These are phyloP conservation scores for Fregata magnificens DNA, from an alignment of 2,113 vertebrate genomes.

Conservation along the genomic window DNA sequence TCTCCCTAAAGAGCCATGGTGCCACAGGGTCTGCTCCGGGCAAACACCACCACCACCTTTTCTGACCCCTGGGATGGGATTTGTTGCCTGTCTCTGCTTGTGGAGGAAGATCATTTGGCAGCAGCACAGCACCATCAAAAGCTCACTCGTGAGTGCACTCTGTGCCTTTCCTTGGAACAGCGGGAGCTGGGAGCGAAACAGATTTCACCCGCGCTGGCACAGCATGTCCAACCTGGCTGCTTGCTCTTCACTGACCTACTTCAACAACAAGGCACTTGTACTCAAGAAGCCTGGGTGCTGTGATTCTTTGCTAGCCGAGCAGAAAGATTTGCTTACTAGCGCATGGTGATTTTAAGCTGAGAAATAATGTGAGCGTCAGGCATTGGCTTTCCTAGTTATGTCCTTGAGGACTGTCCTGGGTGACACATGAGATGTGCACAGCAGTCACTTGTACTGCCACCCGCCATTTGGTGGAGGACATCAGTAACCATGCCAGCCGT, in stretches of 20 bases:
- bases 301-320: background rate
- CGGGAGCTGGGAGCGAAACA: background rate
- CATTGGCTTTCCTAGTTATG: background rate
- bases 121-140: background rate
- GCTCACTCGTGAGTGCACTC: background rate
- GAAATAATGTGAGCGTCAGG: background rate
- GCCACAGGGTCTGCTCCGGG: background rate
- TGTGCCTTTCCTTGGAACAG: background rate
- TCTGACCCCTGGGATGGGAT: background rate
- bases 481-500: rapidly evolving
- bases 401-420: background rate
- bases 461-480: background rate
- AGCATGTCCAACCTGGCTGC: background rate
- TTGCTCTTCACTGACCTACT: background rate
- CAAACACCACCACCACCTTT: background rate
- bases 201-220: background rate
- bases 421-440: rapidly evolving
- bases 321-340: background rate
- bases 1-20: background rate
- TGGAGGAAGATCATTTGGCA: background rate
- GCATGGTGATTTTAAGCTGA: background rate
- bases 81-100: background rate
- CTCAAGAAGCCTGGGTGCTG: background rate
- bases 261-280: rapidly evolving
- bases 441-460: background rate